Evolutionary conservation across 2,888 invertebrate species (phyloP).

Genomic region (Morpho deidamia): DNA sequence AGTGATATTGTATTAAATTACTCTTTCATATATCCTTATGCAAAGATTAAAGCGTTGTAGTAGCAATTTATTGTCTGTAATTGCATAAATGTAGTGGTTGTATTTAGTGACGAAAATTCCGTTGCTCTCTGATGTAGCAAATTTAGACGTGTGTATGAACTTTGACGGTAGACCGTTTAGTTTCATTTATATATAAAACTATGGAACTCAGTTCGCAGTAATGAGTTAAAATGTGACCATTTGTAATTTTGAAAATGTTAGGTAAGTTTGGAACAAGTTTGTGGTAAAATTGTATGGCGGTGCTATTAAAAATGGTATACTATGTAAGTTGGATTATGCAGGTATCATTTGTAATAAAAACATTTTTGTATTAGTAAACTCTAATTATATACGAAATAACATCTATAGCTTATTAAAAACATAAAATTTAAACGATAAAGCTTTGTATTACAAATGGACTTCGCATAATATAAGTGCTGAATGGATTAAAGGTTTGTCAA

Average conservation of each 20-base stretch:
- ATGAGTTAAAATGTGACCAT: slow-evolving; percentile 18
- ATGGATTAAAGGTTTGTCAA: too few species aligned
- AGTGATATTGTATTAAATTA: slow-evolving; percentile 7
- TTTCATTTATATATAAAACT: slow-evolving; percentile 13
- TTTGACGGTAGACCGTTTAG: slow-evolving; percentile 11
- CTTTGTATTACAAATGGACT: too few species aligned
- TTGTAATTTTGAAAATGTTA: slow-evolving; percentile 16
- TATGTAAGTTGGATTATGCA: slow-evolving; percentile 42
- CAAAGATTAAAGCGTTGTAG: slow-evolving; percentile 10
- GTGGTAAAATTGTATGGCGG: slow-evolving; percentile 55
- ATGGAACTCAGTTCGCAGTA: slow-evolving; percentile 17
- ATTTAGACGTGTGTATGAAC: slow-evolving; percentile 9
- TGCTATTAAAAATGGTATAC: slow-evolving; percentile 70
- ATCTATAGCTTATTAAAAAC: too few species aligned
- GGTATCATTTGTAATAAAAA: slow-evolving; percentile 41
- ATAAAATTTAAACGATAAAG: too few species aligned
- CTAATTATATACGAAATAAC: too few species aligned
- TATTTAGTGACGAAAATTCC: slow-evolving; percentile 9
- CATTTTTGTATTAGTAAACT: neutral
- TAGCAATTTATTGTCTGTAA: slow-evolving; percentile 15
- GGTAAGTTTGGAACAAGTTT: slow-evolving; percentile 20
- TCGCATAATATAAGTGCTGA: too few species aligned
- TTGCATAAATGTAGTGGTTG: slow-evolving; percentile 17
- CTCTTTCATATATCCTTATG: slow-evolving; percentile 1
- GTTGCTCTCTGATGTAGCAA: slow-evolving; percentile 11